These are phyloP conservation scores for Cynocephalus volans DNA, from an alignment of 2,113 vertebrate species.

Conservation along the genomic window DNA sequence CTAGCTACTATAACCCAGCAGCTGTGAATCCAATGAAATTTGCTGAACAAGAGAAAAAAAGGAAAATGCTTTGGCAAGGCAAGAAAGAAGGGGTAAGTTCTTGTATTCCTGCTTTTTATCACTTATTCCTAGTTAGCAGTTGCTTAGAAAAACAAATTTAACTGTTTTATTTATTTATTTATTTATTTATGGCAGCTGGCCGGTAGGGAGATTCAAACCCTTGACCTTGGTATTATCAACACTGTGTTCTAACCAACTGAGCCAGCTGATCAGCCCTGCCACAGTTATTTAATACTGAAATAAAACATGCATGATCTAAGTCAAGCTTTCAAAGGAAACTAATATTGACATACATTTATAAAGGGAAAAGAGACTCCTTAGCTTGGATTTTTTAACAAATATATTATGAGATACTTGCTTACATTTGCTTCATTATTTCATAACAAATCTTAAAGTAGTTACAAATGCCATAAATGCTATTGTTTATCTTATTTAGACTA, in stretches of 20 bases:
- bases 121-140: slow-evolving; percentile 4
- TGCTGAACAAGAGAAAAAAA: slow-evolving; percentile 98
- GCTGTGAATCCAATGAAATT: slow-evolving; percentile 99
- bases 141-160: neutral
- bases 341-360: neutral
- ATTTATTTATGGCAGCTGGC: too few species aligned
- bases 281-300: neutral
- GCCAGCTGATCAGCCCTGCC: too few species aligned
- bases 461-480: neutral
- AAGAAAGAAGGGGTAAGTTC: slow-evolving; percentile 97
- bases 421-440: neutral
- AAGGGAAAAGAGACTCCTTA: neutral
- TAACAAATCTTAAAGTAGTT: neutral
- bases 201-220: too few species aligned
- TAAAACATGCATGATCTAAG: neutral
- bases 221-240: too few species aligned
- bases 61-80: slow-evolving; percentile 99
- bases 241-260: too few species aligned
- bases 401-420: neutral
- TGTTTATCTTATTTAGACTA: neutral
- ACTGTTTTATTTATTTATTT: too few species aligned
- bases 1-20: slow-evolving; percentile 98
- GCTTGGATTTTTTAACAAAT: neutral
- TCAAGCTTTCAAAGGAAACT: neutral
- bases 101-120: neutral